phyloP scores from a whole-genome alignment of 37 sponge, comb jelly and placozoan species.

The Haliclona indistincta region DNA sequence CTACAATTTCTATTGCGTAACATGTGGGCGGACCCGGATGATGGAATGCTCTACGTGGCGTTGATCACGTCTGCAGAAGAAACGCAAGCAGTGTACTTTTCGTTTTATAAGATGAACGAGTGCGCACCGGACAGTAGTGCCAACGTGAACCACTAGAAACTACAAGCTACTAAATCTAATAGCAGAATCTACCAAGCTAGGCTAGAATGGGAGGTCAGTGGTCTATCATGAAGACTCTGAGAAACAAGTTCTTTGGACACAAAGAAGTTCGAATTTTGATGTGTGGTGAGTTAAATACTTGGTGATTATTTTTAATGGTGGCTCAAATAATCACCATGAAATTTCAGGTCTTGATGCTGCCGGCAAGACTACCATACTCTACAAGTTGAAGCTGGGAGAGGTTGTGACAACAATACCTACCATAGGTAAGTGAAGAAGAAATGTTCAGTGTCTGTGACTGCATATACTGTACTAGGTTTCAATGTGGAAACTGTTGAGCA shows the following conservation, averaged over 20 bases:
- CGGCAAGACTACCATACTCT: constrained; percentile 91
- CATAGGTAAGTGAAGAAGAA: constrained; percentile 64
- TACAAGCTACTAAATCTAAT: too few species aligned
- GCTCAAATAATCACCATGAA: neutral
- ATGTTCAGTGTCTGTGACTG: too few species aligned
- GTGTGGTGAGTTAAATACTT: constrained; percentile 52
- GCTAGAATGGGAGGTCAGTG: neutral
- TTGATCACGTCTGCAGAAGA: too few species aligned
- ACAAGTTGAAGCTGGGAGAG: constrained; percentile 88
- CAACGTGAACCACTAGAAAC: too few species aligned
- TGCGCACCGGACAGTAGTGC: too few species aligned
- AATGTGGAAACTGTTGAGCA: neutral
- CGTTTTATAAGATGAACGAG: too few species aligned
- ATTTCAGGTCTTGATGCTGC: constrained; percentile 83
- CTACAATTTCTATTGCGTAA: too few species aligned
- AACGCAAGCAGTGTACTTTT: too few species aligned
- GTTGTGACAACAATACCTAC: constrained; percentile 89
- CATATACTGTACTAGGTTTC: too few species aligned
- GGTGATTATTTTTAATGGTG: too few species aligned
- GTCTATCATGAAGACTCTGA: neutral
- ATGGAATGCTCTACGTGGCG: too few species aligned
- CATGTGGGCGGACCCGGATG: too few species aligned
- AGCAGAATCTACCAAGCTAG: neutral
- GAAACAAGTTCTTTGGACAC: constrained; percentile 7
- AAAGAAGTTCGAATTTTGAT: constrained; percentile 58